Conservation (phyloP, 2,888 invertebrate species). For the Metalampra italica region DNA sequence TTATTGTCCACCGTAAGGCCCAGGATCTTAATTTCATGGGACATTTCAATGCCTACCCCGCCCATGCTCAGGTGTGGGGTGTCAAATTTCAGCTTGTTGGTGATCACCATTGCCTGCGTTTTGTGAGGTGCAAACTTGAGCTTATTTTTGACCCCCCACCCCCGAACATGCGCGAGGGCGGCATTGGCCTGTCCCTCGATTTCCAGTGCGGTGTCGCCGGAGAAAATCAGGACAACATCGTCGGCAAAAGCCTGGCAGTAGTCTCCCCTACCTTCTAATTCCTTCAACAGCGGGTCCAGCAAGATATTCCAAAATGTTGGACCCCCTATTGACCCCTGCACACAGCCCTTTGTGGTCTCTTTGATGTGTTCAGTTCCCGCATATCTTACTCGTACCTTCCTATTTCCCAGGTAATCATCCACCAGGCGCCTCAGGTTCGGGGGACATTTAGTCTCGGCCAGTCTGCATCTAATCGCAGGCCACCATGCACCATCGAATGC, state of each 20-base stretch:
- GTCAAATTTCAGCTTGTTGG: slow-evolving; percentile 8
- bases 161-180: slow-evolving; percentile 13
- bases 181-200: slow-evolving; percentile 11
- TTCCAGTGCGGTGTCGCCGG: slow-evolving; percentile 6
- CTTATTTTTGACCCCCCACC: slow-evolving; percentile 3
- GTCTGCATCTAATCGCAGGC: no score
- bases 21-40: neutral
- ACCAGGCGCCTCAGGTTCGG: neutral
- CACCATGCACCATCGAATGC: no score
- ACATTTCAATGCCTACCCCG: neutral
- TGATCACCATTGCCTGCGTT: slow-evolving; percentile 11
- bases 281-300: neutral
- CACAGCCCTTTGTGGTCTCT: neutral
- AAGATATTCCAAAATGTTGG: slow-evolving; percentile 10
- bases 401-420: neutral
- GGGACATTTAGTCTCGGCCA: no score
- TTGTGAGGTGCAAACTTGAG: slow-evolving; percentile 12
- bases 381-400: neutral
- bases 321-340: slow-evolving; percentile 8
- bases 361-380: neutral
- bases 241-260: neutral
- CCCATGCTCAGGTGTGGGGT: neutral
- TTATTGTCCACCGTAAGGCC: neutral
- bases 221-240: slow-evolving; percentile 5
- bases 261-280: neutral